A percentile compares a stretch with the other conserved stretches of the same genome.
These are phyloP conservation scores for Kryptopterus vitreolus DNA, from an alignment of 2,797 vertebrate genomes.

Conservation along the genomic window DNA sequence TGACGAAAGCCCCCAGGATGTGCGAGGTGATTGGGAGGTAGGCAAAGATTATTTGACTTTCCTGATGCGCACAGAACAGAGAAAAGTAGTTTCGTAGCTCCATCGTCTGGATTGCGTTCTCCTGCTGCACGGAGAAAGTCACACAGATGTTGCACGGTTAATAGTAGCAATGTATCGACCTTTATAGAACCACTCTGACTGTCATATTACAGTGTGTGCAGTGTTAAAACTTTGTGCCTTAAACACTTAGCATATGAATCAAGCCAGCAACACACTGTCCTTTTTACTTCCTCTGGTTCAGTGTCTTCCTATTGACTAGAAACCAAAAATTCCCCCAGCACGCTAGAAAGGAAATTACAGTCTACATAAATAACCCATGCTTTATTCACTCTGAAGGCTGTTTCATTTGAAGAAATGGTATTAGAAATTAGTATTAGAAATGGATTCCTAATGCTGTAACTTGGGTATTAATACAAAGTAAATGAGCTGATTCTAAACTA, in stretches of 20 bases:
- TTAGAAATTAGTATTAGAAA: not conserved
- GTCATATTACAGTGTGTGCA: not conserved
- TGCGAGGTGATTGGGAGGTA: constrained; percentile 94
- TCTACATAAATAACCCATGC: not conserved
- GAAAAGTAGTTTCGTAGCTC: constrained; percentile 96
- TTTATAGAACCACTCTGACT: not conserved
- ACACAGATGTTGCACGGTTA: not conserved
- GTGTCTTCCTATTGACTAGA: not conserved
- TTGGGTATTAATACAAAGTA: not conserved
- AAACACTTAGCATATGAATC: not conserved
- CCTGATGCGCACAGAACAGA: constrained; percentile 94
- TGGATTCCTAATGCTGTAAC: not conserved
- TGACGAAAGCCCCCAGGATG: constrained; percentile 91
- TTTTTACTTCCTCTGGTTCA: constrained; percentile 4
- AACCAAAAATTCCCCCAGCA: constrained; percentile 10
- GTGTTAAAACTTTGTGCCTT: not conserved
- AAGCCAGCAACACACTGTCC: not conserved
- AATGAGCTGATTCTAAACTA: not conserved
- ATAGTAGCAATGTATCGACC: not conserved
- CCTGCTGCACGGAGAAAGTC: constrained; percentile 79
- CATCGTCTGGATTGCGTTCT: constrained; percentile 93
- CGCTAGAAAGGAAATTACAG: constrained; percentile 3
- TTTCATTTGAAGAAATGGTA: not conserved
- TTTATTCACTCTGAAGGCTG: not conserved
- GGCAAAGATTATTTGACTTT: constrained; percentile 93